Evolutionary conservation across 1,140 invertebrate species (phyloP), one percentile per base, ranked within the genome.

Genomic region (Drosophila lini): DNA sequence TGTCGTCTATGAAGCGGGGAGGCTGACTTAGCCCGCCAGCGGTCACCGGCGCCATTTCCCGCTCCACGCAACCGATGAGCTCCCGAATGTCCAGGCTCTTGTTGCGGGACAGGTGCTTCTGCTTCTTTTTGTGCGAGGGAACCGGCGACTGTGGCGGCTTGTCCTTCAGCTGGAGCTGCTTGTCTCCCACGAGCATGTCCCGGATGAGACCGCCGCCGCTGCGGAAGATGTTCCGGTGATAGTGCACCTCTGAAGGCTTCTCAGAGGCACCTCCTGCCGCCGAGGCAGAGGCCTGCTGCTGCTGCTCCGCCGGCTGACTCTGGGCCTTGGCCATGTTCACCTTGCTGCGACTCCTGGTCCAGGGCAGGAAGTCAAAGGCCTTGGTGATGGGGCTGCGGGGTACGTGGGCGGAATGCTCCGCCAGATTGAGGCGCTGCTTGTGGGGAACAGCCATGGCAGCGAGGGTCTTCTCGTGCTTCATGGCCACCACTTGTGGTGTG

Each of bases 351-450:
- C 79, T 89, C 36, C 78, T 40, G 15, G 89, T 28, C 91, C 91
- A 92, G 44, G 91, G 89, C 16, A 92, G 67, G 10, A 92, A 92
- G 55, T 92, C 91, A 56, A 92, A 92, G 53, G 91, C 91, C 63
- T 92, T 92, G 45, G 90, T 92, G 9, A 92, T 92, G 73, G 91
- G 90, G 65, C 91, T 92, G 19, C 83, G 83, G 16, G 83, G 62
- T 13, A 40, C 67, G 56, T 50, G 25, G 34, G 70, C 22, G 41
- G 60, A 48, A 9, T 34, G 41, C 10, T 86, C 83, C 32, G 60
- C 8, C n/a, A 80, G 59, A 8, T 79, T 80, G 16, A 60, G 73
- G 1, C 69, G 76, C 45, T 77, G 53, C 44, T 75, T 57, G 25
- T 68, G 63, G 52, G 80, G 63, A 34, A 63, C 60, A 34, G 80